A percentile compares a stretch with the other conserved stretches of the same genome.
Evolutionary conservation across 2,797 vertebrate species (phyloP).

Genomic region (Masticophis lateralis): DNA sequence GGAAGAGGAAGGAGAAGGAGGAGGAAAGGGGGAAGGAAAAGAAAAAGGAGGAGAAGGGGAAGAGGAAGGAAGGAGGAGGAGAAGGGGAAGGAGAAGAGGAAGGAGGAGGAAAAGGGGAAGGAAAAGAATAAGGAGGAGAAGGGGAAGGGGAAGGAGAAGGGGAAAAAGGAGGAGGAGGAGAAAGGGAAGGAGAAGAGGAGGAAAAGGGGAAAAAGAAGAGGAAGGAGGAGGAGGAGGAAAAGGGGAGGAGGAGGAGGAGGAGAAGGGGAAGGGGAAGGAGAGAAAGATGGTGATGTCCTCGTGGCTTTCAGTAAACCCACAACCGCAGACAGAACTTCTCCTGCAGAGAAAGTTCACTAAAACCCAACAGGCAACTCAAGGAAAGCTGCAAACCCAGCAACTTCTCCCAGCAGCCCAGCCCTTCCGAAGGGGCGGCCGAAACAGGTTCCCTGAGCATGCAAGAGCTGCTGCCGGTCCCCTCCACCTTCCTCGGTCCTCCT

Average conservation of each 20-base stretch:
- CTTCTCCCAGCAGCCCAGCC: neutral
- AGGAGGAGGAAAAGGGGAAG: too few species aligned
- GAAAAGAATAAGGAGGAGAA: accelerated
- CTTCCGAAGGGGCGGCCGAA: neutral
- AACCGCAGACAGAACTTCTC: too few species aligned
- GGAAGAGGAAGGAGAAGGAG: too few species aligned
- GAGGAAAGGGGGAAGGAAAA: too few species aligned
- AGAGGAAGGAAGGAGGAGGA: too few species aligned
- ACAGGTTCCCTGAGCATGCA: neutral
- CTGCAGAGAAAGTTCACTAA: neutral
- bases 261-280: too few species aligned
- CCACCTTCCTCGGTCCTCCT: neutral
- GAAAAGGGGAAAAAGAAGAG: accelerated
- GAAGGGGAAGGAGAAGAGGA: too few species aligned
- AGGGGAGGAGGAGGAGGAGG: too few species aligned
- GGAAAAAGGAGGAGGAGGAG: accelerated
- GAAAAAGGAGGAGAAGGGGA: too few species aligned
- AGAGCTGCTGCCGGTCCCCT: neutral
- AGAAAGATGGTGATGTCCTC: neutral
- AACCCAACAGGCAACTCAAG: neutral
- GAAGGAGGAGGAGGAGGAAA: too few species aligned
- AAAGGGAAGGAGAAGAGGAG: too few species aligned
- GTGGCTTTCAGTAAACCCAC: neutral
- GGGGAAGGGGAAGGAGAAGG: too few species aligned
- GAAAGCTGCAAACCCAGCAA: accelerated